Conservation (phyloP, 2,888 invertebrate species). For the Noctua pronuba region DNA sequence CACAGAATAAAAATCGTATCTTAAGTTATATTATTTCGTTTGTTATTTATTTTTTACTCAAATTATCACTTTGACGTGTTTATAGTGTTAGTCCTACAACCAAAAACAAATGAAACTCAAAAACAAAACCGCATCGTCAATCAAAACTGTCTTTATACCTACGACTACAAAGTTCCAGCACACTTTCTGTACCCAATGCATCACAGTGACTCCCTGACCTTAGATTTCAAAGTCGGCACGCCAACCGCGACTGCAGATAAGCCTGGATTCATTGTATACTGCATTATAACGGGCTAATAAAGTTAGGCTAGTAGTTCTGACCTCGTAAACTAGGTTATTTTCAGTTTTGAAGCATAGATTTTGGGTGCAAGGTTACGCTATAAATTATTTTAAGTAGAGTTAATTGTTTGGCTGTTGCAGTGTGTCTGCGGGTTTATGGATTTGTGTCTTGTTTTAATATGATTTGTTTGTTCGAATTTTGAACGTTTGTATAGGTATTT, state of each 20-base stretch:
- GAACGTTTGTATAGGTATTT: too few species aligned
- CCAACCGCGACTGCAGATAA: conserved; percentile 67
- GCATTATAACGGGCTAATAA: conserved; percentile 72
- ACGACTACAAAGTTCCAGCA: background rate
- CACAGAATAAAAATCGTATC: background rate
- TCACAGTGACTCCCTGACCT: conserved; percentile 63
- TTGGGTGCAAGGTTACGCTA: conserved; percentile 64
- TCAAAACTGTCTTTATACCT: conserved; percentile 23
- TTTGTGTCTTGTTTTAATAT: conserved; percentile 13
- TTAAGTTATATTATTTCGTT: too few species aligned
- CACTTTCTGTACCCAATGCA: conserved; percentile 29
- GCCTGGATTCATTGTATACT: conserved; percentile 70
- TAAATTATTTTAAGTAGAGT: conserved; percentile 55
- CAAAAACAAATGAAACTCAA: background rate
- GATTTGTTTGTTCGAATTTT: conserved; percentile 2
- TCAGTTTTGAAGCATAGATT: conserved; percentile 63
- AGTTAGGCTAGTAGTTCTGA: conserved; percentile 64
- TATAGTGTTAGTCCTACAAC: background rate
- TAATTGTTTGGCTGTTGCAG: conserved; percentile 56
- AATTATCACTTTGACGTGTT: background rate
- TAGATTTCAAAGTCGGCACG: conserved; percentile 55
- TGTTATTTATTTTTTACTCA: background rate
- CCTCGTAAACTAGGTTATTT: conserved; percentile 72
- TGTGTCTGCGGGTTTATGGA: conserved; percentile 22
- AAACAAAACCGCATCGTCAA: conserved; percentile 21